A percentile compares a stretch with the other conserved stretches of the same genome.
Conservation (phyloP, 2,113 vertebrate genomes). For the Syngnathus floridae region DNA sequence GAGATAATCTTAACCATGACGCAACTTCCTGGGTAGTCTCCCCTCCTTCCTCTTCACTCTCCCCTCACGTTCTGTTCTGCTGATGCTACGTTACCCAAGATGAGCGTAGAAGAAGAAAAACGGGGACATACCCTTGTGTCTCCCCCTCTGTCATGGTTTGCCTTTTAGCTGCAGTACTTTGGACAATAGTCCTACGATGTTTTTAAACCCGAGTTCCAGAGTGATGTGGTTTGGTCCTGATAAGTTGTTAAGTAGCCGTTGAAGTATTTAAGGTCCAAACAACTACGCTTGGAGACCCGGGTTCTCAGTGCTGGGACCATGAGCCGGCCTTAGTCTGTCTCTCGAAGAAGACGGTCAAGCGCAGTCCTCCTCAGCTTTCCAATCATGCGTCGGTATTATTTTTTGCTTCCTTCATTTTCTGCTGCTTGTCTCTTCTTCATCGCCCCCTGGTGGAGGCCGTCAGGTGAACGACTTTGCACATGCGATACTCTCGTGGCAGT, state of each 20-base stretch:
- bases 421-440: not conserved
- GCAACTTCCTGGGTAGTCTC: constrained; percentile 46
- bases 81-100: constrained; percentile 70
- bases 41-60: not conserved
- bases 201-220: constrained; percentile 30
- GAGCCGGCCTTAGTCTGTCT: constrained; percentile 78
- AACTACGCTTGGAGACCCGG: constrained; percentile 30
- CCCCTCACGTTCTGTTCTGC: constrained; percentile 61
- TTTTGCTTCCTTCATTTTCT: not conserved
- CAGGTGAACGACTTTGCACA: constrained; percentile 13
- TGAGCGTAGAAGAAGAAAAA: constrained; percentile 24
- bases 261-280: constrained; percentile 23
- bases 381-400: constrained; percentile 5
- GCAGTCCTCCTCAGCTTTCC: constrained; percentile 53
- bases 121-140: constrained; percentile 12
- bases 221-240: constrained; percentile 30
- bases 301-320: constrained; percentile 78
- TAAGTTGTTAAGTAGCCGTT: not conserved
- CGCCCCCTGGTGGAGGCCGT: not conserved
- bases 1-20: constrained; percentile 74
- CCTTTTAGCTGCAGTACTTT: constrained; percentile 12
- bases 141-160: not conserved
- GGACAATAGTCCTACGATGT: constrained; percentile 13
- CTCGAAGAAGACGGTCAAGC: constrained; percentile 30
- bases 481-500: constrained; percentile 19